A percentile compares a stretch with the other conserved stretches of the same genome.
phyloP scores from a whole-genome alignment of 2,888 invertebrate genomes.

The Lithophane leautieri region DNA sequence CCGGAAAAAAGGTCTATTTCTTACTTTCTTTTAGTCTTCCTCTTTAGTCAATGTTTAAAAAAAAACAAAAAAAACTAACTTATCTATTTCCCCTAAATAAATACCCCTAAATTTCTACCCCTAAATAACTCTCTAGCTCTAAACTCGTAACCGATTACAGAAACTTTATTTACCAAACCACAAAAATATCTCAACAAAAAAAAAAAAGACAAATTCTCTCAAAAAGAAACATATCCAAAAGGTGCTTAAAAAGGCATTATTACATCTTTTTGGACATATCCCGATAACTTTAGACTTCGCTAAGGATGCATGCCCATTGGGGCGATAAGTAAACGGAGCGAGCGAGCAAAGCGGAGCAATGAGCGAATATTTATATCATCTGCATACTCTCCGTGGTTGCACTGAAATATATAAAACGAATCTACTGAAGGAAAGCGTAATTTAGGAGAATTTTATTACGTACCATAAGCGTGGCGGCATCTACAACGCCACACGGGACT shows the following conservation, averaged over 20 bases:
- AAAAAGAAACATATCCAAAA: constrained; percentile 10
- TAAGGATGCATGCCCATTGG: not conserved
- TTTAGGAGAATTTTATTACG: not conserved
- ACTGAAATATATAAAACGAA: not conserved
- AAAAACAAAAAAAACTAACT: not conserved
- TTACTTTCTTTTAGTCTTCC: not conserved
- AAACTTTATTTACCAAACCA: not conserved
- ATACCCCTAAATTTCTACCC: too few species aligned
- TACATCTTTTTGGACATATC: constrained; percentile 21
- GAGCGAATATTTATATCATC: not conserved
- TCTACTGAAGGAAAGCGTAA: not conserved
- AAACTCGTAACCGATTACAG: not conserved
- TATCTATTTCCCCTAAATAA: not conserved
- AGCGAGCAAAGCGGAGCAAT: not conserved
- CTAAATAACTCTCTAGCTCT: not conserved
- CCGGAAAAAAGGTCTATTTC: too few species aligned
- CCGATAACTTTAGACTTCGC: constrained; percentile 23
- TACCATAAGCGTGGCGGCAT: not conserved
- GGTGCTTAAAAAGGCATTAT: constrained; percentile 28
- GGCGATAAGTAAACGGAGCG: not conserved
- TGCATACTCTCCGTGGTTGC: too few species aligned
- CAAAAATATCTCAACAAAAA: not conserved
- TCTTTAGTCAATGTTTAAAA: not conserved
- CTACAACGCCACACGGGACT: not conserved
- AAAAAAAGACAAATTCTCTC: constrained; percentile 4